Evolutionary conservation across 92 coral and sea anemone species (phyloP).

Genomic region (Actinernus sp.): DNA sequence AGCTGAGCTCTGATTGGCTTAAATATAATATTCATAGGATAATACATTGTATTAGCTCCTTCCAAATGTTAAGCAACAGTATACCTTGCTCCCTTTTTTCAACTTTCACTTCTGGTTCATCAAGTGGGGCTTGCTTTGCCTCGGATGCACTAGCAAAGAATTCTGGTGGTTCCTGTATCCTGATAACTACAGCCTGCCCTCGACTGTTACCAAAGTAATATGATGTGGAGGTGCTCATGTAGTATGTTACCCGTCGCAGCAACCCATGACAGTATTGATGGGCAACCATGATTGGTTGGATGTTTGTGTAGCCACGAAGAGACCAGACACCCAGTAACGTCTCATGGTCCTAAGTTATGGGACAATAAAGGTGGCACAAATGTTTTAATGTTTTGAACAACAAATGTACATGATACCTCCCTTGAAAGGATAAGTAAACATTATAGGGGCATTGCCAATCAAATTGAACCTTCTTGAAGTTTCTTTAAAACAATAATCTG

Average conservation of each 20-base stretch:
- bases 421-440: too few species aligned
- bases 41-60: not conserved
- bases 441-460: too few species aligned
- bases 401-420: too few species aligned
- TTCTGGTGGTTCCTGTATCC: conserved; percentile 70
- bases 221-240: conserved; percentile 71
- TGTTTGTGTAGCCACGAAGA: conserved; percentile 28
- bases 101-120: conserved; percentile 25
- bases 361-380: not conserved
- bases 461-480: too few species aligned
- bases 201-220: conserved; percentile 72
- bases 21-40: too few species aligned
- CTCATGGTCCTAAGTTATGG: conserved; percentile 22
- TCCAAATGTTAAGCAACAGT: not conserved
- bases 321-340: conserved; percentile 17
- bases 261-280: conserved; percentile 89
- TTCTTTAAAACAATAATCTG: too few species aligned
- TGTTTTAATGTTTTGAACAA: not conserved
- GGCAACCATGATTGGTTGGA: conserved; percentile 80
- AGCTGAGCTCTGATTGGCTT: too few species aligned
- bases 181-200: conserved; percentile 72
- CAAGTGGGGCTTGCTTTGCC: conserved; percentile 2
- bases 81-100: conserved; percentile 27
- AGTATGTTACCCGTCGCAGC: conserved; percentile 80
- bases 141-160: conserved; percentile 31